phyloP scores from a whole-genome alignment of 2,797 vertebrate genomes.

The Mus caroli region DNA sequence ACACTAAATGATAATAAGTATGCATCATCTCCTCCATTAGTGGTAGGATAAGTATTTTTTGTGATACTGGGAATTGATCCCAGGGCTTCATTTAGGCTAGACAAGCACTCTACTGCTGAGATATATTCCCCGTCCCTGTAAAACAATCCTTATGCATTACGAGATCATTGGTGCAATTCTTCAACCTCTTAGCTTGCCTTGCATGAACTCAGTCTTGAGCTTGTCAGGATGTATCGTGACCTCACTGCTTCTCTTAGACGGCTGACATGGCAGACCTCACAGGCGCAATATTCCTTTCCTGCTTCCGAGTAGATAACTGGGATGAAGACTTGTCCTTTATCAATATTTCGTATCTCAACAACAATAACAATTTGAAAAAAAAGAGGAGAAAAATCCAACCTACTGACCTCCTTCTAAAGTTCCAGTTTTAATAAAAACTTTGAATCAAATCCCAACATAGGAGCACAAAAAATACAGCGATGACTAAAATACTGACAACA shows the following conservation, averaged over 20 bases:
- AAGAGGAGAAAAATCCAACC: neutral
- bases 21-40: neutral
- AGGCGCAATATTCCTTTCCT: neutral
- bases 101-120: neutral
- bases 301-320: neutral
- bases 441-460: neutral
- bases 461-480: neutral
- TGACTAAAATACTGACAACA: neutral
- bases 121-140: neutral
- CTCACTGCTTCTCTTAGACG: neutral
- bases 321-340: neutral
- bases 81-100: neutral
- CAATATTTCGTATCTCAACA: neutral
- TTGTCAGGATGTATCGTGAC: neutral
- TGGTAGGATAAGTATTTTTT: neutral
- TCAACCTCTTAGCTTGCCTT: neutral
- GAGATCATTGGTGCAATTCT: neutral
- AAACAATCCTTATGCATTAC: neutral
- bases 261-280: neutral
- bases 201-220: neutral
- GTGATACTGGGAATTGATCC: neutral
- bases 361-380: neutral
- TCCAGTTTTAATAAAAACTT: neutral
- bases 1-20: neutral
- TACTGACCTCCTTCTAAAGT: neutral